These are phyloP conservation scores for Myiotriccus ornatus DNA, from an alignment of 2,797 vertebrate genomes.

Conservation along the genomic window DNA sequence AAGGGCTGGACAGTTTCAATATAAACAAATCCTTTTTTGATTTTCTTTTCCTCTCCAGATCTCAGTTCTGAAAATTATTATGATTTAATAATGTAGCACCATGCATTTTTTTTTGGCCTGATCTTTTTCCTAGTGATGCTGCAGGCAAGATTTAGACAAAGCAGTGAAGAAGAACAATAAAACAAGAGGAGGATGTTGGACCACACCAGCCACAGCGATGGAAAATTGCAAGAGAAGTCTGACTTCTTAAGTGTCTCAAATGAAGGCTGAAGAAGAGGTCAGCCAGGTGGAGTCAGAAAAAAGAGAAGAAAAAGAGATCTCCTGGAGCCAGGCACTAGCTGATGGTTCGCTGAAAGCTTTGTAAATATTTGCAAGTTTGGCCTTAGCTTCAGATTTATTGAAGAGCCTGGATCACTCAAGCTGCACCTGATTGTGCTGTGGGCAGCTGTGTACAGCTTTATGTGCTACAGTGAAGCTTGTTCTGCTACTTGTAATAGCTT, in stretches of 20 bases:
- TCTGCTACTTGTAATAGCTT: constrained; percentile 45
- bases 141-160: not conserved
- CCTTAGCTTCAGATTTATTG: constrained; percentile 17
- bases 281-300: not conserved
- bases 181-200: not conserved
- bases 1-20: not conserved
- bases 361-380: constrained; percentile 46
- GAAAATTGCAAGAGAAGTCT: not conserved
- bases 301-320: not conserved
- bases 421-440: not conserved
- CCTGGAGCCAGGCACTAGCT: not conserved
- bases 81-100: not conserved
- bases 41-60: not conserved
- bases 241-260: not conserved
- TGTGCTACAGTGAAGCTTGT: not conserved
- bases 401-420: not conserved
- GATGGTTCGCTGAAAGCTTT: constrained; percentile 11
- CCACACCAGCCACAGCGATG: not conserved
- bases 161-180: not conserved
- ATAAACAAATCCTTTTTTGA: not conserved
- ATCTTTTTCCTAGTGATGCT: not conserved
- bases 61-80: not conserved
- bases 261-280: not conserved
- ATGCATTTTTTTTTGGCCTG: not conserved
- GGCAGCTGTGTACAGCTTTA: not conserved